Conservation (phyloP, 35 echinoderm and acorn worm species). For the Apostichopus californicus region DNA sequence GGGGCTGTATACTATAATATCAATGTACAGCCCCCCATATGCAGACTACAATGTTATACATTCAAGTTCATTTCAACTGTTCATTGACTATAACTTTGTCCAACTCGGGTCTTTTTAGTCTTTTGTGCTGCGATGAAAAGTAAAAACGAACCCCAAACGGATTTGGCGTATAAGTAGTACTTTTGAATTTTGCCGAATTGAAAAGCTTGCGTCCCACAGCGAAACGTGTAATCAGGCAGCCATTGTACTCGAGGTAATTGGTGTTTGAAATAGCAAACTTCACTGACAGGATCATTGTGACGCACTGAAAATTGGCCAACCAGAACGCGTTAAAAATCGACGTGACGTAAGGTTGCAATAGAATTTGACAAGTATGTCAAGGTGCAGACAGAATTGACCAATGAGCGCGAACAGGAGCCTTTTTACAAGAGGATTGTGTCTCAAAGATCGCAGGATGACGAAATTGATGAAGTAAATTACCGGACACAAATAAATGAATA, state of each 20-base stretch:
- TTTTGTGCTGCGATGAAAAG: neutral
- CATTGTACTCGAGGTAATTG: constrained; percentile 36
- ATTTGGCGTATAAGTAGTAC: neutral
- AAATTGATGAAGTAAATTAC: neutral
- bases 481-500: too few species aligned
- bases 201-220: neutral
- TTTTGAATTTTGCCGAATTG: constrained; percentile 19
- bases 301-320: neutral
- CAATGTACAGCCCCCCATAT: neutral
- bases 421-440: neutral
- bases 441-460: neutral
- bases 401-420: neutral
- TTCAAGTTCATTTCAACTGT: neutral
- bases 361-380: constrained; percentile 30
- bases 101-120: neutral
- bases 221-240: constrained; percentile 27
- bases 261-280: neutral
- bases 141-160: neutral
- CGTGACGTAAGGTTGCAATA: neutral
- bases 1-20: too few species aligned
- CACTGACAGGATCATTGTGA: neutral
- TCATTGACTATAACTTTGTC: neutral
- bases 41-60: neutral
- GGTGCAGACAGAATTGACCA: neutral
- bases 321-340: neutral